Percentiles rank a stretch among this genome's conserved stretches.
Evolutionary conservation across 1,140 invertebrate species (phyloP).

Genomic region (Cepaea nemoralis): DNA sequence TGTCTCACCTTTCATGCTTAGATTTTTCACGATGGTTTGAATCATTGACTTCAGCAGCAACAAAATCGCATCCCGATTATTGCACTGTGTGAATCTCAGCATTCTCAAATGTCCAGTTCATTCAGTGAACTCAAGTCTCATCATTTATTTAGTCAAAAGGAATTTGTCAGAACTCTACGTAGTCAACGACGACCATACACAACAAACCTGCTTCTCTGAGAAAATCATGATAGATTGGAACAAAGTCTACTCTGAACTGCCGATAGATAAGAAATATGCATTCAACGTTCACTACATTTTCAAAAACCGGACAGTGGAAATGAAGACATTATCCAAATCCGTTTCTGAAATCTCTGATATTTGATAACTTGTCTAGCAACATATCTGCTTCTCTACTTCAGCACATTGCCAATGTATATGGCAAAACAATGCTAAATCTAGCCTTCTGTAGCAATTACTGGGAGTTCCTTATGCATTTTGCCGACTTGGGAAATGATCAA

Average conservation of each 20-base stretch:
- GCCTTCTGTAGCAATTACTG: conserved; percentile 34
- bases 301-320: conserved; percentile 8
- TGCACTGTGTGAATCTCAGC: background rate
- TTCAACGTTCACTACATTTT: conserved; percentile 32
- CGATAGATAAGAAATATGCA: background rate
- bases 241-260: background rate
- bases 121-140: background rate
- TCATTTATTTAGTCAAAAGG: background rate
- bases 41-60: background rate
- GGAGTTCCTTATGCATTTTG: conserved; percentile 37
- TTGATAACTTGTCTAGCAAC: conserved; percentile 32
- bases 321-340: conserved; percentile 25
- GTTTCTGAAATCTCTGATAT: conserved; percentile 19
- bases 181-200: conserved; percentile 30
- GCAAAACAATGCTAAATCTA: conserved; percentile 4
- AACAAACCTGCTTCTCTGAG: conserved; percentile 3
- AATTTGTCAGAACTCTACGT: conserved; percentile 23
- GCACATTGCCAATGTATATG: conserved; percentile 17
- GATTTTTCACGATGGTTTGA: conserved; percentile 31
- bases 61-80: background rate
- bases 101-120: conserved; percentile 27
- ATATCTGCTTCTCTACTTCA: conserved; percentile 12
- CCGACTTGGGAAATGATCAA: conserved; percentile 23
- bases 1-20: background rate
- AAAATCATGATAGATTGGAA: conserved; percentile 11